Base-by-base conservation (phyloP, 1,140 invertebrate species). In the Stegodyphus dumicola region DNA sequence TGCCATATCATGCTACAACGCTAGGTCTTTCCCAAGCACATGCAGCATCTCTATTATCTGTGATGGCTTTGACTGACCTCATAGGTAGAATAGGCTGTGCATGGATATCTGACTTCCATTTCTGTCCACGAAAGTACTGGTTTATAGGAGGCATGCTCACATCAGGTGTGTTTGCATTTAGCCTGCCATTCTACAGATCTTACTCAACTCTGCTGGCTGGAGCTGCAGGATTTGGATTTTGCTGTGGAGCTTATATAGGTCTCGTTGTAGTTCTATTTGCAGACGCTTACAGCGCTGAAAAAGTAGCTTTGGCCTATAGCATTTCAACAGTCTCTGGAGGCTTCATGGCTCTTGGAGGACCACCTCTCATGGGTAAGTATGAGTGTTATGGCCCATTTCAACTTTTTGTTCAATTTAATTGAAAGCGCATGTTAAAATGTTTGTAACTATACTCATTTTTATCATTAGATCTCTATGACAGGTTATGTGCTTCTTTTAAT, bases 181-280 rank as follows among this genome's bases (percentile, higher is more conserved):
- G 56, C 15, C 67, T 88, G 74, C 87, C 78, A n/a, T 87, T 87
- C n/a, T 74, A 84, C 51, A 74, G 53, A 69, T 64, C 73, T 7
- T 88, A 88, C 49, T 7, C 70, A 6, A 65, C 78, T 9, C 74
- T 88, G 4, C 66, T 87, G 18, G 56, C 69, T 15, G 87, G 87
- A 64, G 75, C 77, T 13, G 77, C 86, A 18, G 76, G 66, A 48
- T 88, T 88, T 49, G 87, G 87, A 53, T 80, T 88, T 51, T 87
- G 85, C 49, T 87, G 87, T 66, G 87, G 87, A 18, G 81, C 87
- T 7, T 88, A 88, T 33, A 87, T 88, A 79, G 87, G 87, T 33
- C 86, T 88, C 10, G 76, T 87, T 65, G 87, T 88, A 11, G 87
- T 83, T 51, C 49, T 88, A 56, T 88, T 88, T 77, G 87, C 87